Evolutionary conservation across 2,797 vertebrate species (phyloP), one percentile per base, ranked within the genome.

Genomic region (Protosalanx chinensis): DNA sequence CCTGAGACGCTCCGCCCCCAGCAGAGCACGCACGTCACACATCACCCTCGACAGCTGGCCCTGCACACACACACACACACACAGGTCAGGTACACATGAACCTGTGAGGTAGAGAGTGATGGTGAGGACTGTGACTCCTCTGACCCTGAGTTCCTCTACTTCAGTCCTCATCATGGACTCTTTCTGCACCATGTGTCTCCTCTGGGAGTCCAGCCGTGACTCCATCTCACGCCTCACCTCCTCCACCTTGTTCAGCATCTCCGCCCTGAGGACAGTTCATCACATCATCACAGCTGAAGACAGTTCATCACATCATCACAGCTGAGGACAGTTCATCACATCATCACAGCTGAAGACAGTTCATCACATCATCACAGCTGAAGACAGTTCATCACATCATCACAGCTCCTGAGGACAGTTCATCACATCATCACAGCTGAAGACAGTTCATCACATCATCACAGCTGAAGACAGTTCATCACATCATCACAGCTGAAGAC

Each of bases 101-200:
- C 4, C 33, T 4, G 33, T 35, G 33, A 35, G 33, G 6, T 6
- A 35, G 33, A 27, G 23, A 27, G 23, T 27, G 23, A 27, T 27
- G 23, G 23, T 27, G 23, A 15, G 60, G 23, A n/a, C 30, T 13
- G 16, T 67, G 61, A 46, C 41, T 23, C 12, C 41, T 67, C 61
- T 81, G 88, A 97, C 96, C 94, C 95, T 97, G 16, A 97, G 90
- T 67, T 96, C 94, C 79, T 96, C 94, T 76, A 97, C 93, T 75
- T 96, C 93, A 4, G 86, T 94, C 89, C 93, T 95, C 80, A 97
- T 86, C 74, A 94, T 82, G 29, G 93, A 93, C 81, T 97, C 94
- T 81, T 95, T 96, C 86, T 95, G 95, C 82, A 97, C 95, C 96
- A 96, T 96, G 82, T 97, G 94, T 81, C 95, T 91, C 82, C 95